phyloP scores from a whole-genome alignment of 2,797 vertebrate species.

The Mus spretus region DNA sequence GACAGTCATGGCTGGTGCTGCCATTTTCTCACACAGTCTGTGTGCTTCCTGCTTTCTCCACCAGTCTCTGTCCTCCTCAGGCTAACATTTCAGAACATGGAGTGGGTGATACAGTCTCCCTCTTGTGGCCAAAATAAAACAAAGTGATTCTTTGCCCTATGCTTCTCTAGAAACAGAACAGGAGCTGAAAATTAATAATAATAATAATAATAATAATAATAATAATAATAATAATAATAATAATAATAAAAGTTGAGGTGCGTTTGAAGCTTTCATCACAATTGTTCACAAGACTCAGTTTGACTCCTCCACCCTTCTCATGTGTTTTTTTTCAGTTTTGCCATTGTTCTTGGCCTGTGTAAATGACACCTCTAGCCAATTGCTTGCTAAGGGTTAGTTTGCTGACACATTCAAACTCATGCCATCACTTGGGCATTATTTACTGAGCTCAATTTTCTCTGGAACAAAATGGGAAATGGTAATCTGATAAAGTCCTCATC shows the following conservation, averaged over 20 bases:
- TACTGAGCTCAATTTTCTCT: slow-evolving; percentile 44
- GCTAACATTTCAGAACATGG: neutral
- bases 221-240: neutral
- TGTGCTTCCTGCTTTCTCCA: neutral
- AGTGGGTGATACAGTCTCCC: slow-evolving; percentile 76
- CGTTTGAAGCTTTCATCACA: neutral
- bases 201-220: neutral
- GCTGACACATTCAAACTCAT: slow-evolving; percentile 8
- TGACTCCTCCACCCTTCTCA: neutral
- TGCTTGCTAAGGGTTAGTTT: neutral
- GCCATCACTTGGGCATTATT: slow-evolving; percentile 21
- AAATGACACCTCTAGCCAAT: neutral
- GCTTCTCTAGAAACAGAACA: neutral
- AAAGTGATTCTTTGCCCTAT: slow-evolving; percentile 18
- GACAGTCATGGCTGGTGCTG: neutral
- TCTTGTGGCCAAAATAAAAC: slow-evolving; percentile 79
- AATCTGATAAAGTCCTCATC: slow-evolving; percentile 11
- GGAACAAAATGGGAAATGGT: neutral
- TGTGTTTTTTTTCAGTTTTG: neutral
- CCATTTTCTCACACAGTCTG: neutral
- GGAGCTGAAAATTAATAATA: neutral
- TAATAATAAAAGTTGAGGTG: neutral
- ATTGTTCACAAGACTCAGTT: neutral
- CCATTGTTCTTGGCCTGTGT: neutral
- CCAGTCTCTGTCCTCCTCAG: slow-evolving; percentile 56